Evolutionary conservation across 2,113 vertebrate genomes (phyloP), one percentile per base, ranked within the genome.

Genomic region (Saccopteryx bilineata): DNA sequence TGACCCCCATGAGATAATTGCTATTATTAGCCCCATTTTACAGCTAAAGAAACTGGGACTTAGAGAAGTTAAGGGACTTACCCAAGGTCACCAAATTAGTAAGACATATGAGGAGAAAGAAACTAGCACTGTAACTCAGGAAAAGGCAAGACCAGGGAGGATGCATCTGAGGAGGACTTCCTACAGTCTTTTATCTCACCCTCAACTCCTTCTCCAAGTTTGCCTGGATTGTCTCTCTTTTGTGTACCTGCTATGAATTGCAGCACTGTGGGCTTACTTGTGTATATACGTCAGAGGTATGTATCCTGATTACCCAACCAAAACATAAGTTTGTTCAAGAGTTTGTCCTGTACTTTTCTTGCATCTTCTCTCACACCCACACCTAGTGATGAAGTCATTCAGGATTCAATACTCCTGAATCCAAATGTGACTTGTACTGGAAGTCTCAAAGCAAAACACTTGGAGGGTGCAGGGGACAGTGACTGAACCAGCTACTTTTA

Each of bases 191-290:
- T 90, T 54, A 48, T 63, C 11, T 87, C 65, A 19, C 1, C 33
- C 7, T 48, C 1, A 9, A 23, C 24, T 11, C 5, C 23, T 72
- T 71, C 78, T 88, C 31, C 39, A 50, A 74, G 21, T 83, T 69
- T 76, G 66, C 71, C 74, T 93, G 88, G 54, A 26, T 50, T 85
- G 65, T 66, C 82, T 85, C 54, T 88, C 28, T 50, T 52, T 7
- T 18, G 10, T 33, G 18, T 31, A 19, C 33, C 9, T 1, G 1
- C 52, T 75, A 33, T 69, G 52, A 80, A 54, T 13, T 75, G 28
- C 28, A 23, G 4, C 23, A 13, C 50, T 11, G 4, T 19, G n/a
- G 1, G 1, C 52, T 65, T 94, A 19, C 61, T 72, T 65, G 5
- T 87, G 48, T 7, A 24, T 61, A 23, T 60, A 71, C 76, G 90